Base-by-base conservation (phyloP, 2,888 invertebrate genomes). In the Xestoiulus laeticollis region DNA sequence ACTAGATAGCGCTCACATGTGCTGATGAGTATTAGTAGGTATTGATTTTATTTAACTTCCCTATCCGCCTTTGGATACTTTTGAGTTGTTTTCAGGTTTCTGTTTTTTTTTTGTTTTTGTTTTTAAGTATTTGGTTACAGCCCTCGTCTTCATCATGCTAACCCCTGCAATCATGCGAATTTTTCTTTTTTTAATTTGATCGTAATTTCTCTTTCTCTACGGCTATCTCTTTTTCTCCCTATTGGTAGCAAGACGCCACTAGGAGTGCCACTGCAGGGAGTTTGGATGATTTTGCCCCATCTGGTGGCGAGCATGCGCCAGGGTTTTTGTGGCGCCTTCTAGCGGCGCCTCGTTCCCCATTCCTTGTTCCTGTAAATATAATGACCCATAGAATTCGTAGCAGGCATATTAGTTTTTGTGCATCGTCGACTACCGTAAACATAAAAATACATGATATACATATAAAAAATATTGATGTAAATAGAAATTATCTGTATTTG, bases 391-490 rank as follows among this genome's bases (percentile, higher is more conserved):
- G 59, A 59, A 59, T 59, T 59, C 59, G 59, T 59, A 59, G 59
- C 59, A 22, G 59, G 59, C 59, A 59, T 59, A 59, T 59, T 59
- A 59, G 59, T 59, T 59, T 59, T 22, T 22, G 59, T 59, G 59
- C 59, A 59, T 59, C 59, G 59, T 59, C 59, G 59, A 59, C 59
- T 59, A 22, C 59, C 59, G 59, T 59, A 59, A n/a, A 59, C 59
- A 59, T 59, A 22, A n/a, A 59, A 59, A 59, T 22, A 59, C 59
- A 59, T 22, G 59, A n/a, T 59, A 59, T 59, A 59, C 59, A 59
- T 59, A 59, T 59, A 59, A 59, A n/a, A 59, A 59, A 59, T 59
- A 59, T 84, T 84, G 33, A 84, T 84, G 84, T 84, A 84, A 32
- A 84, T 84, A 84, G 84, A 32, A 84, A 84, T 38, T 84, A 38